A percentile compares a stretch with the other conserved stretches of the same genome.
phyloP scores from a whole-genome alignment of 2,113 vertebrate genomes.

The Mus pahari region DNA sequence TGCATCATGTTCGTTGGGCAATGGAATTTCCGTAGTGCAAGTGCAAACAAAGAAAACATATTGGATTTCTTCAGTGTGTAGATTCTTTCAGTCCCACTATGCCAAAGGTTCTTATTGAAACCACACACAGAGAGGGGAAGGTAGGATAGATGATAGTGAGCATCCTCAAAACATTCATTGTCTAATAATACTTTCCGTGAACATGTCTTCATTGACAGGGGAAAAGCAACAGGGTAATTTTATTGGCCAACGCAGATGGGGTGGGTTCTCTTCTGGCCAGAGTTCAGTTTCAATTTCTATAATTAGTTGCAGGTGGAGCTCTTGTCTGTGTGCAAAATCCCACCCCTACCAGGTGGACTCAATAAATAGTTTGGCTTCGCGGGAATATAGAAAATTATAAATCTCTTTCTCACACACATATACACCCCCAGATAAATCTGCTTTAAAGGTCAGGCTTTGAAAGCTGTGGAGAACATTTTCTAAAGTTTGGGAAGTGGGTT shows the following conservation, averaged over 20 bases:
- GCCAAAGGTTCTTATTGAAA: constrained; percentile 64
- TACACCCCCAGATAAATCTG: constrained; percentile 37
- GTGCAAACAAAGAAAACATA: constrained; percentile 39
- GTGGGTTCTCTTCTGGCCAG: constrained; percentile 63
- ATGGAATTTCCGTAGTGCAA: background rate
- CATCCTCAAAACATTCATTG: constrained; percentile 28
- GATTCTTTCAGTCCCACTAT: constrained; percentile 53
- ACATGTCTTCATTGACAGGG: constrained; percentile 53
- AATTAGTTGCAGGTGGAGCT: constrained; percentile 78
- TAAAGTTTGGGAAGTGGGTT: constrained; percentile 64
- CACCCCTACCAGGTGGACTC: constrained; percentile 62
- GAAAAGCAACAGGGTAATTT: constrained; percentile 63
- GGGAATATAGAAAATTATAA: constrained; percentile 73
- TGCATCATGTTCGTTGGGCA: constrained; percentile 50
- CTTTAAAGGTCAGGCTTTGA: constrained; percentile 74
- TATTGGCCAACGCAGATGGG: constrained; percentile 66
- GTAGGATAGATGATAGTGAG: background rate
- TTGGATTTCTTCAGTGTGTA: constrained; percentile 38
- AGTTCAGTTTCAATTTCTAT: constrained; percentile 69
- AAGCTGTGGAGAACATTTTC: constrained; percentile 70
- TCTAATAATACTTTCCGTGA: constrained; percentile 47
- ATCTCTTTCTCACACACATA: constrained; percentile 13
- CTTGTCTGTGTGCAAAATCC: constrained; percentile 72
- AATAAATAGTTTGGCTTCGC: constrained; percentile 65
- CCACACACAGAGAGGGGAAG: background rate